Conservation (phyloP, 2,797 vertebrate genomes). For the Danio albolineatus region DNA sequence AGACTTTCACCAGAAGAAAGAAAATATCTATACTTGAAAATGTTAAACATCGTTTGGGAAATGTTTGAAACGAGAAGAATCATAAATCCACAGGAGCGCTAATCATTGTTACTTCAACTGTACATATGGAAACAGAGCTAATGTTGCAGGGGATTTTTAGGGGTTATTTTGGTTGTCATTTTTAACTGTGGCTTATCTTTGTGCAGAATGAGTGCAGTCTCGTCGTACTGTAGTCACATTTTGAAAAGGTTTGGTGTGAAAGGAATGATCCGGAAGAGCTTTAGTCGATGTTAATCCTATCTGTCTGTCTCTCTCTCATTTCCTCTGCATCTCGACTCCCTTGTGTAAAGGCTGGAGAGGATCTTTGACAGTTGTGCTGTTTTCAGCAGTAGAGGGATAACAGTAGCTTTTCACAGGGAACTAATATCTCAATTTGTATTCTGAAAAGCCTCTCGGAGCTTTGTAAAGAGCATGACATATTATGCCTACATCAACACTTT, state of each 20-base stretch:
- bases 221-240: constrained; percentile 13
- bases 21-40: too few relatives aligned
- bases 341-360: constrained; percentile 33
- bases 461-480: constrained; percentile 26
- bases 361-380: constrained; percentile 48
- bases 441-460: constrained; percentile 35
- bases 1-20: too few relatives aligned
- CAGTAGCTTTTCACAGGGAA: constrained; percentile 26
- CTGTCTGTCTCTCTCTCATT: constrained; percentile 15
- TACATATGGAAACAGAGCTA: too few relatives aligned
- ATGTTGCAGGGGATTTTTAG: too few relatives aligned
- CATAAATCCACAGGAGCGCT: too few relatives aligned
- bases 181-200: background rate
- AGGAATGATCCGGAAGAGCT: constrained; percentile 46
- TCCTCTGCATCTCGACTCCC: background rate
- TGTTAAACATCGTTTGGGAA: too few relatives aligned
- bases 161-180: constrained; percentile 1
- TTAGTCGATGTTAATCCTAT: constrained; percentile 43
- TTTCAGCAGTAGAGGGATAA: constrained; percentile 51
- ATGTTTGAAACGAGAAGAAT: too few relatives aligned
- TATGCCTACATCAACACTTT: constrained; percentile 42
- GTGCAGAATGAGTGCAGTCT: background rate
- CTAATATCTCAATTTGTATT: constrained; percentile 48
- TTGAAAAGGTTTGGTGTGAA: constrained; percentile 20
- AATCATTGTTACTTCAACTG: too few relatives aligned